Percentiles rank a stretch among this genome's conserved stretches.
phyloP scores from a whole-genome alignment of 2,888 invertebrate genomes.

The Norana najaformis region DNA sequence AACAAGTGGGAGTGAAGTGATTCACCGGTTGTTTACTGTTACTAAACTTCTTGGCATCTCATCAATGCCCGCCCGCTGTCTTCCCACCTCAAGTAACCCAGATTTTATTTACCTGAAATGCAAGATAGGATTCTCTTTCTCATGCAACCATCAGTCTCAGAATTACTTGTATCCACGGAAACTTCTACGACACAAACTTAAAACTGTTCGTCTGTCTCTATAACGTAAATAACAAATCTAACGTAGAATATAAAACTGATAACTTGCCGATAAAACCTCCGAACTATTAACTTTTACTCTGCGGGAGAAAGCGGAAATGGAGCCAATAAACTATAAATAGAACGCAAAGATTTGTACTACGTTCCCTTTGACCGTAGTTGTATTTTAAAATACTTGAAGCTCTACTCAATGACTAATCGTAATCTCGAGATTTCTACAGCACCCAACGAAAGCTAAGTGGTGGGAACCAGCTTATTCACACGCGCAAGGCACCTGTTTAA shows the following conservation, averaged over 20 bases:
- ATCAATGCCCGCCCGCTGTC: background rate
- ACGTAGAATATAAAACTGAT: background rate
- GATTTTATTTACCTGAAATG: background rate
- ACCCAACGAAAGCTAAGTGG: too few relatives aligned
- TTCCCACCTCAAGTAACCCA: background rate
- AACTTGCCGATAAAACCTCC: background rate
- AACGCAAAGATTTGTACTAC: background rate
- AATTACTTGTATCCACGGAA: background rate
- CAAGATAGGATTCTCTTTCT: slow-evolving; percentile 4
- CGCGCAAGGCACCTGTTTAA: too few relatives aligned
- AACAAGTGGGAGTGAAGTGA: background rate
- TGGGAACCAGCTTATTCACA: too few relatives aligned
- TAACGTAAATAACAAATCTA: background rate
- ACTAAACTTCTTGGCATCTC: background rate
- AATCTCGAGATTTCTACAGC: too few relatives aligned
- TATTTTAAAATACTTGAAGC: too few relatives aligned
- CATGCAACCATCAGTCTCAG: background rate
- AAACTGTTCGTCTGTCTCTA: background rate
- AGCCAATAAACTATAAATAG: background rate
- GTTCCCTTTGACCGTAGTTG: too few relatives aligned
- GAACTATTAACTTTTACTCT: background rate
- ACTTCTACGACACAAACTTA: background rate
- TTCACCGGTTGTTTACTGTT: background rate
- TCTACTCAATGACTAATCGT: too few relatives aligned
- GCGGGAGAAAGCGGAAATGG: background rate